Conservation (phyloP, 2,888 invertebrate genomes). For the Drosophila sordidapex region DNA sequence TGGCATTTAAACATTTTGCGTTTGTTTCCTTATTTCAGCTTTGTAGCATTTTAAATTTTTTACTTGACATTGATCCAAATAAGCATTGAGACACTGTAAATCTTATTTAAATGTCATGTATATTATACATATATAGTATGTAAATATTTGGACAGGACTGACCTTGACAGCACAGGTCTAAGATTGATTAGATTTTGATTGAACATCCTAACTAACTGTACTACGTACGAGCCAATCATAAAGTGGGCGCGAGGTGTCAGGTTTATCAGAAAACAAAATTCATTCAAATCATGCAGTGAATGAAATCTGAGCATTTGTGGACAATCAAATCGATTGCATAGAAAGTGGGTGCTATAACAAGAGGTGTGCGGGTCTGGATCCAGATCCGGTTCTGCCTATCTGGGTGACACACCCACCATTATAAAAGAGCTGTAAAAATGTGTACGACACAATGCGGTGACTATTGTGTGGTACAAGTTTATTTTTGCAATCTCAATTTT, state of each 20-base stretch:
- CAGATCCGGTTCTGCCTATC: constrained; percentile 1
- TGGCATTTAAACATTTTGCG: no score
- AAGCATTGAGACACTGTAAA: neutral
- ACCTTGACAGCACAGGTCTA: constrained; percentile 52
- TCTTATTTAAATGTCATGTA: constrained; percentile 3
- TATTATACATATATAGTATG: constrained; percentile 14
- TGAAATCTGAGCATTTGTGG: constrained; percentile 10
- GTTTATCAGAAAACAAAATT: constrained; percentile 34
- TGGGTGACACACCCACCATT: constrained; percentile 35
- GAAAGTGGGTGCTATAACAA: neutral
- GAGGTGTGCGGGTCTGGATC: neutral
- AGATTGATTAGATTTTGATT: constrained; percentile 56
- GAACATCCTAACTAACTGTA: constrained; percentile 15
- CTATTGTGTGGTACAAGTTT: neutral
- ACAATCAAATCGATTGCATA: neutral
- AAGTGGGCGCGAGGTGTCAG: constrained; percentile 6
- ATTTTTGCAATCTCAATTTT: neutral
- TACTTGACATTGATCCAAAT: no score
- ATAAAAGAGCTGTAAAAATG: neutral
- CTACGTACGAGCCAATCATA: neutral
- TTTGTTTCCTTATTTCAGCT: no score
- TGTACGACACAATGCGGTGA: neutral
- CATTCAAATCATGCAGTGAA: constrained; percentile 3
- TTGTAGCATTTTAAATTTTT: no score
- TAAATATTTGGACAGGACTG: constrained; percentile 31